These are phyloP conservation scores for Tiliqua scincoides DNA, from an alignment of 2,113 vertebrate species.

Conservation along the genomic window DNA sequence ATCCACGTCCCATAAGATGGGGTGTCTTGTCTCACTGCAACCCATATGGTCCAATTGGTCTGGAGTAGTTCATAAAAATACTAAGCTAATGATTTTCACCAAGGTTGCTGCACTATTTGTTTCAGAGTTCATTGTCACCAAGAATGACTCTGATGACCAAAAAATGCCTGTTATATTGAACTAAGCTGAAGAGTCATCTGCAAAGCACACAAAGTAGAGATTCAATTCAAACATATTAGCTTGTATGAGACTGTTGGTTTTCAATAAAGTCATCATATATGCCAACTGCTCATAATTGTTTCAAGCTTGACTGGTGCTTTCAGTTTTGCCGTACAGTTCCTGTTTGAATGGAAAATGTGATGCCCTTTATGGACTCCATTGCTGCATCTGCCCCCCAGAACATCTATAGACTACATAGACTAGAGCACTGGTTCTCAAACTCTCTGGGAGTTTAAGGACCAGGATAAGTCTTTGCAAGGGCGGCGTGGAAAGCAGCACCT, in stretches of 20 bases:
- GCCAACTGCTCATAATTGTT: neutral
- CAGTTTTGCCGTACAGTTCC: neutral
- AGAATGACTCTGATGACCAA: neutral
- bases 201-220: slow-evolving; percentile 7
- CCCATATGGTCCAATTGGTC: no score
- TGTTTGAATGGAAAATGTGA: neutral
- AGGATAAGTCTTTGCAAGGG: no score
- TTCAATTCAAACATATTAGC: slow-evolving; percentile 8
- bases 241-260: neutral
- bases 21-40: no score
- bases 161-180: neutral
- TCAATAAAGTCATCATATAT: neutral
- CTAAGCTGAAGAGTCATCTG: slow-evolving; percentile 16
- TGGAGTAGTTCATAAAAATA: no score
- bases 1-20: no score
- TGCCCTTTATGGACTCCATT: neutral
- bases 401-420: neutral
- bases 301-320: neutral
- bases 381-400: neutral
- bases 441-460: no score
- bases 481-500: no score
- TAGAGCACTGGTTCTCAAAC: no score
- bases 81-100: neutral
- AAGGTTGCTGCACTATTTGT: neutral
- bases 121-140: neutral